A percentile compares a stretch with the other conserved stretches of the same genome.
Conservation (phyloP, 2,888 invertebrate genomes). For the Emmelina monodactyla region DNA sequence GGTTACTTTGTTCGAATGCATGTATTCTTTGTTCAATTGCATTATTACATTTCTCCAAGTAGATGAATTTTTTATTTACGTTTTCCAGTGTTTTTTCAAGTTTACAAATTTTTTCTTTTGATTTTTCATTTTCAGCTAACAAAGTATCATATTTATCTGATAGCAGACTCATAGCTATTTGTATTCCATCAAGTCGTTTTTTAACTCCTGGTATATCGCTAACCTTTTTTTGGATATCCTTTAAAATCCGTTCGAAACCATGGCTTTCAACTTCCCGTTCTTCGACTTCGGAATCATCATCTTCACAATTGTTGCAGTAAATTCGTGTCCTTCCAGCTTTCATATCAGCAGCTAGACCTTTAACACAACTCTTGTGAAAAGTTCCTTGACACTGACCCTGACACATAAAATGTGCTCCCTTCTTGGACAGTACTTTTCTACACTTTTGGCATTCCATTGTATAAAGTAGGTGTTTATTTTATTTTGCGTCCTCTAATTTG, state of each 20-base stretch:
- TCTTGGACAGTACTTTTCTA: constrained; percentile 6
- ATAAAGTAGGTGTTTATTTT: too few species aligned
- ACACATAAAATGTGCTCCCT: constrained; percentile 11
- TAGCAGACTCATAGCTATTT: constrained; percentile 5
- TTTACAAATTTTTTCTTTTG: constrained; percentile 1
- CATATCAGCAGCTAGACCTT: constrained; percentile 9
- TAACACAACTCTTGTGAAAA: constrained; percentile 13
- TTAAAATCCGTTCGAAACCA: too few species aligned
- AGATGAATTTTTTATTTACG: constrained; percentile 1
- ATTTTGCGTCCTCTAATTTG: too few species aligned
- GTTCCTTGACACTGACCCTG: constrained; percentile 10
- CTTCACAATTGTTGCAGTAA: constrained; percentile 14
- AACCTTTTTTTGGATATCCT: constrained; percentile 12
- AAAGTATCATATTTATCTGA: constrained; percentile 8
- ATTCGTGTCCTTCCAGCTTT: constrained; percentile 5
- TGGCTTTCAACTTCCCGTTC: constrained; percentile 4
- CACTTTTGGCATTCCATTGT: constrained; percentile 8
- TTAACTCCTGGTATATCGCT: constrained; percentile 8
- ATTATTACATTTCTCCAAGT: constrained; percentile 6
- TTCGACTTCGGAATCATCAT: constrained; percentile 6
- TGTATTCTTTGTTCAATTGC: constrained; percentile 9
- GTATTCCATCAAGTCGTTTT: constrained; percentile 9
- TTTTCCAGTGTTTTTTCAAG: constrained; percentile 3
- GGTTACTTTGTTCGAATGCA: not conserved
- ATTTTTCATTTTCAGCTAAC: constrained; percentile 3